Percentiles rank a stretch among this genome's conserved stretches.
Conservation (phyloP, 1,140 invertebrate genomes). For the Calliphora vicina region DNA sequence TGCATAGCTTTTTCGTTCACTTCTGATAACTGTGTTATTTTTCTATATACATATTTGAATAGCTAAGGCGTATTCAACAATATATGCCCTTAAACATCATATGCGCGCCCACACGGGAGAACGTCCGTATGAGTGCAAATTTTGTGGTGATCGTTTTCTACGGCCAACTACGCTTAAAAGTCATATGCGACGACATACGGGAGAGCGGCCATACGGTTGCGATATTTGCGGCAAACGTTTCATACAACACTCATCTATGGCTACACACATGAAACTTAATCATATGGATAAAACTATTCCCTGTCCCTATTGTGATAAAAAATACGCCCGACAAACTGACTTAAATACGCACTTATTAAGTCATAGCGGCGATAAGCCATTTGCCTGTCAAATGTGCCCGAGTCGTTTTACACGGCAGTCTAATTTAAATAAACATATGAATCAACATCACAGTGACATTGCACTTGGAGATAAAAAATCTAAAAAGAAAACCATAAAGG, state of each 20-base stretch:
- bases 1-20: too few relatives aligned
- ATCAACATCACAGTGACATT: constrained; percentile 8
- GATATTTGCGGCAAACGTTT: constrained; percentile 76
- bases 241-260: constrained; percentile 68
- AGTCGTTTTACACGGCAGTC: constrained; percentile 40
- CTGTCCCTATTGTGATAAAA: constrained; percentile 40
- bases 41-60: too few relatives aligned
- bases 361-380: constrained; percentile 41
- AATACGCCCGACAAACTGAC: constrained; percentile 40
- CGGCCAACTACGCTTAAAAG: constrained; percentile 70
- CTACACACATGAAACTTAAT: constrained; percentile 48
- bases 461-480: not conserved
- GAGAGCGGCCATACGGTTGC: constrained; percentile 80
- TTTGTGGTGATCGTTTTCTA: constrained; percentile 64
- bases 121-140: constrained; percentile 54
- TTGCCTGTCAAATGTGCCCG: constrained; percentile 35
- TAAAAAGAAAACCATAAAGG: not conserved
- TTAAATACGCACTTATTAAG: constrained; percentile 39
- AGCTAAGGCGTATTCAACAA: constrained; percentile 41
- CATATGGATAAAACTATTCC: constrained; percentile 40
- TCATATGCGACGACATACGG: constrained; percentile 72
- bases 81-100: constrained; percentile 41
- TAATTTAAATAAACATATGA: constrained; percentile 38
- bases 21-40: too few relatives aligned
- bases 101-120: constrained; percentile 50